Evolutionary conservation across 2,888 invertebrate species (phyloP).

Genomic region (Dynastes maya): DNA sequence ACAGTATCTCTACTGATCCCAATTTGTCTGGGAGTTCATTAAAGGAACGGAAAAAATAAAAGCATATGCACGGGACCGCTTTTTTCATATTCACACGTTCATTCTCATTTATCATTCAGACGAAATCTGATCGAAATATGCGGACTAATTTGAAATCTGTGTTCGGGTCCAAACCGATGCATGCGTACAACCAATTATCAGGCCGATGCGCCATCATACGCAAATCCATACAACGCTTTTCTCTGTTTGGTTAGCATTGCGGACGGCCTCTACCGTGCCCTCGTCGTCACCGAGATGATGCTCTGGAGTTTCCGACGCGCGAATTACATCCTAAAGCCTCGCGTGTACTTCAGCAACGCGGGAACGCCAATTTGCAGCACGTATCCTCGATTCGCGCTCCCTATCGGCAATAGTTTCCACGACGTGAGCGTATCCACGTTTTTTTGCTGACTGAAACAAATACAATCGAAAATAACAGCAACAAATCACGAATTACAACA

Average conservation of each 20-base stretch:
- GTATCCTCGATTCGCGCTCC: constrained; percentile 18
- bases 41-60: not conserved
- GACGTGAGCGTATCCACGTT: constrained; percentile 24
- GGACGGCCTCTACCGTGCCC: constrained; percentile 7
- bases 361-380: constrained; percentile 18
- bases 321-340: constrained; percentile 35
- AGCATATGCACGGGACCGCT: constrained; percentile 5
- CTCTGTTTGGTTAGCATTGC: constrained; percentile 13
- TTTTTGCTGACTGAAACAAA: constrained; percentile 1
- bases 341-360: constrained; percentile 40
- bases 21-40: too few species aligned
- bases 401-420: constrained; percentile 20
- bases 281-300: constrained; percentile 21
- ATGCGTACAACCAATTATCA: constrained; percentile 50
- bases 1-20: too few species aligned
- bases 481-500: not conserved
- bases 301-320: constrained; percentile 42
- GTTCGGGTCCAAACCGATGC: constrained; percentile 46
- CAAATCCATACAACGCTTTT: constrained; percentile 24
- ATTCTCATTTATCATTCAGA: not conserved
- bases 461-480: constrained; percentile 36
- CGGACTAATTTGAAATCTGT: constrained; percentile 46
- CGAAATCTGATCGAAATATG: constrained; percentile 32
- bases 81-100: not conserved
- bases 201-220: constrained; percentile 40